A percentile compares a stretch with the other conserved stretches of the same genome.
Evolutionary conservation across 1,140 invertebrate species (phyloP).

Genomic region (Pseudoatta argentina): DNA sequence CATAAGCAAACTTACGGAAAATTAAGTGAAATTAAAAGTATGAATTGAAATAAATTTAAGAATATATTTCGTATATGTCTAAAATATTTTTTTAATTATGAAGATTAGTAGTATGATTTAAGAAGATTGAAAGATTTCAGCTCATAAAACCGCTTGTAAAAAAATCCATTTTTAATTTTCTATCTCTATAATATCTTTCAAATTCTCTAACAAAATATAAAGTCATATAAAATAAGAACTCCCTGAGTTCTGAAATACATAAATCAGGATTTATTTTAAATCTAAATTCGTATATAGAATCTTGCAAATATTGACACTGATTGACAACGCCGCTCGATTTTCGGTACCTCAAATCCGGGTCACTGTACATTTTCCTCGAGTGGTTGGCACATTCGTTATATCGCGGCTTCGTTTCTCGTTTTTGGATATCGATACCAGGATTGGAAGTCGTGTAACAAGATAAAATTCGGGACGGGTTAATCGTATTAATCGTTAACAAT

Average conservation of each 20-base stretch:
- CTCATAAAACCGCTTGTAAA: background rate
- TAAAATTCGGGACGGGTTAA: conserved; percentile 22
- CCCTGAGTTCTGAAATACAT: background rate
- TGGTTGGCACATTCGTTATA: conserved; percentile 10
- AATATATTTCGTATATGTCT: background rate
- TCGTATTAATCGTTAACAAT: conserved; percentile 20
- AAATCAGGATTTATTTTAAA: background rate
- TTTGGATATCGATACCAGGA: background rate
- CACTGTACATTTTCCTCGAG: background rate
- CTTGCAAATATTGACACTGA: background rate
- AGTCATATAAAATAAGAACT: background rate
- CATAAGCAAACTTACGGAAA: background rate
- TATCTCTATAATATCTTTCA: background rate
- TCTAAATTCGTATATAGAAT: background rate
- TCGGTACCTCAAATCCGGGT: background rate
- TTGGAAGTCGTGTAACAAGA: conserved; percentile 24
- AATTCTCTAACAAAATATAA: background rate
- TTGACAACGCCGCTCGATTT: conserved; percentile 9
- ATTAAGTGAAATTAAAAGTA: conserved; percentile 15
- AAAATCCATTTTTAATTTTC: background rate
- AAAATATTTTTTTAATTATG: background rate
- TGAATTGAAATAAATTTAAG: background rate
- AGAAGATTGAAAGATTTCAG: conserved; percentile 14
- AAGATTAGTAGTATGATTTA: background rate
- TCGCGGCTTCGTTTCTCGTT: background rate